Conservation (phyloP, 1,140 invertebrate species). For the Oryctes rhinoceros region DNA sequence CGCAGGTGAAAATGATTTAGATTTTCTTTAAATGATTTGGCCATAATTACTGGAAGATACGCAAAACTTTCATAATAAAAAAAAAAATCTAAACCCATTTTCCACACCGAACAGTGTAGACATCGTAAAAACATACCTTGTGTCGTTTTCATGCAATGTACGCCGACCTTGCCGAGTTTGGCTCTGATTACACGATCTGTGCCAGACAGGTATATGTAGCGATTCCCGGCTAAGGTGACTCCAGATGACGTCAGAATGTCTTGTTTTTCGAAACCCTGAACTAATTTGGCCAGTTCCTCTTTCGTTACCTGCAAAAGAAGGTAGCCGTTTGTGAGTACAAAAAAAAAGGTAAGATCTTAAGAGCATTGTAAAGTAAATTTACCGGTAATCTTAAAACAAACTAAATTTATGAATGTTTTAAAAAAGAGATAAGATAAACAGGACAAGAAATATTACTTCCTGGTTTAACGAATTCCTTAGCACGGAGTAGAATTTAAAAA, state of each 20-base stretch:
- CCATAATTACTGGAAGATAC: too few species aligned
- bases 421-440: too few species aligned
- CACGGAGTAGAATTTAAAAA: too few species aligned
- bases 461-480: too few species aligned
- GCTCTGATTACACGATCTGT: conserved; percentile 90
- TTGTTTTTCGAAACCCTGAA: conserved; percentile 86
- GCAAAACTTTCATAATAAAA: too few species aligned
- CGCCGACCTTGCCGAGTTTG: conserved; percentile 89
- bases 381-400: not conserved
- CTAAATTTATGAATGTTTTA: too few species aligned
- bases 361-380: not conserved
- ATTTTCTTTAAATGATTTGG: too few species aligned
- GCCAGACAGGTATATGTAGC: conserved; percentile 92
- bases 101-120: too few species aligned
- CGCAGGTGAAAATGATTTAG: too few species aligned
- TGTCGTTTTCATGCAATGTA: conserved; percentile 93
- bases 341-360: not conserved
- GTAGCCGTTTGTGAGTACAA: not conserved
- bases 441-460: too few species aligned
- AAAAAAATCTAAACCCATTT: too few species aligned
- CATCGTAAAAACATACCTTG: conserved; percentile 71
- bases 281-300: conserved; percentile 87
- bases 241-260: conserved; percentile 84
- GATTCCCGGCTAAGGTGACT: conserved; percentile 86
- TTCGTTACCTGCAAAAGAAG: conserved; percentile 78